Evolutionary conservation across 2,888 invertebrate genomes (phyloP).

Genomic region (Hoplodrina blanda): DNA sequence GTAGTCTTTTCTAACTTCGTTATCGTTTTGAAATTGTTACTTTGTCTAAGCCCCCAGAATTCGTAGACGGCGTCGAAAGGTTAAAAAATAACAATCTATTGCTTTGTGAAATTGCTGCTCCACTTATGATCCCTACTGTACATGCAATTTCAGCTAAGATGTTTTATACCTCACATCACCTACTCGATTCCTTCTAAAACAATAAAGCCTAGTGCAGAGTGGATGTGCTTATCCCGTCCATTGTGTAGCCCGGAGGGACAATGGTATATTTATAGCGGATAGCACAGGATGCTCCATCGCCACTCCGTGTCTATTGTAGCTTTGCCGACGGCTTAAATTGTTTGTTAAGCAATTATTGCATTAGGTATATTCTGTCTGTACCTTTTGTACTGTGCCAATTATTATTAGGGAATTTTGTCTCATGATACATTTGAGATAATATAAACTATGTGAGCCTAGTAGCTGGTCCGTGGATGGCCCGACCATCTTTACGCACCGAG

Average conservation of each 20-base stretch:
- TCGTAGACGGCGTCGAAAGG: too few relatives aligned
- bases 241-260: conserved; percentile 47
- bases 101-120: too few relatives aligned
- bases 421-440: too few relatives aligned
- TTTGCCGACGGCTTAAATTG: conserved; percentile 26
- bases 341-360: conserved; percentile 9
- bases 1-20: too few relatives aligned
- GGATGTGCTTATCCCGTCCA: conserved; percentile 31
- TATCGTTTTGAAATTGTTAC: too few relatives aligned
- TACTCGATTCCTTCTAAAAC: conserved; percentile 26
- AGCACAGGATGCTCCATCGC: conserved; percentile 34
- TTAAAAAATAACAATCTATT: too few relatives aligned
- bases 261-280: conserved; percentile 46
- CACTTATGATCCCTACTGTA: too few relatives aligned
- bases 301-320: conserved; percentile 22
- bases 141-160: too few relatives aligned
- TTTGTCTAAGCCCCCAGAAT: too few relatives aligned
- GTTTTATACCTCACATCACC: not conserved
- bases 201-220: conserved; percentile 30
- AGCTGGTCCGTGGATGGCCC: too few relatives aligned
- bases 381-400: not conserved
- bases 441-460: too few relatives aligned
- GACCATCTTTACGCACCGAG: too few relatives aligned
- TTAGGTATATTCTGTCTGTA: not conserved
- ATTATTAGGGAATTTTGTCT: not conserved